Evolutionary conservation across 2,888 invertebrate genomes (phyloP), one percentile per base, ranked within the genome.

Genomic region (Tortricodes alternella): DNA sequence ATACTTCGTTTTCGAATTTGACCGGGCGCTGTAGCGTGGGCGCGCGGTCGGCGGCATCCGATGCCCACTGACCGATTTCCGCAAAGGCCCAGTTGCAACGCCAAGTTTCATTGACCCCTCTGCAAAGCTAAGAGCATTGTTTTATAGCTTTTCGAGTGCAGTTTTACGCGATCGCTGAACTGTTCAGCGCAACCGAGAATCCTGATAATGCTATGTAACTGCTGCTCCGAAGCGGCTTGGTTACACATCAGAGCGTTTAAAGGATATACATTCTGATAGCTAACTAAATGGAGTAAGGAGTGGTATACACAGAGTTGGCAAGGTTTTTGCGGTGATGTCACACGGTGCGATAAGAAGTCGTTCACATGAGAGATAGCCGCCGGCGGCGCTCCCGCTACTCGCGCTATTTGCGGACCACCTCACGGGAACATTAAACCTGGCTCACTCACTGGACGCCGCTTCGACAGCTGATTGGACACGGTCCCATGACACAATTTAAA

Each of bases 271-370:
- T 61, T 60, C 53, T 50, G 13, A 24, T 35, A 35, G 18, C 43
- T 18, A 13, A 44, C n/a, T n/a, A n/a, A n/a, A n/a, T n/a, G n/a
- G n/a, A n/a, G n/a, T n/a, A n/a, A n/a, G n/a, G n/a, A n/a, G n/a
- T 34, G 13, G 23, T 29, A n/a, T 49, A 34, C 44, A 53, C 58
- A 48, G 60, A 59, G 51, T 53, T 63, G 76, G 76, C 74, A 74
- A 74, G 64, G 68, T 70, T 74, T 71, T 67, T 73, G 61, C 67
- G 66, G 68, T 79, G 80, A 82, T 83, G 80, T 83, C 84, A 83
- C 74, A 74, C 72, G 68, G 62, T 53, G 73, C 74, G 85, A 86
- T 86, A 87, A 86, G 75, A 73, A 79, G 86, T 86, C 86, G 85
- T 87, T 86, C 85, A 85, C 84, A 78, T 70, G 73, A n/a, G 77